These are phyloP conservation scores for Actinemys pallida DNA, from an alignment of 2,113 vertebrate genomes.

Conservation along the genomic window DNA sequence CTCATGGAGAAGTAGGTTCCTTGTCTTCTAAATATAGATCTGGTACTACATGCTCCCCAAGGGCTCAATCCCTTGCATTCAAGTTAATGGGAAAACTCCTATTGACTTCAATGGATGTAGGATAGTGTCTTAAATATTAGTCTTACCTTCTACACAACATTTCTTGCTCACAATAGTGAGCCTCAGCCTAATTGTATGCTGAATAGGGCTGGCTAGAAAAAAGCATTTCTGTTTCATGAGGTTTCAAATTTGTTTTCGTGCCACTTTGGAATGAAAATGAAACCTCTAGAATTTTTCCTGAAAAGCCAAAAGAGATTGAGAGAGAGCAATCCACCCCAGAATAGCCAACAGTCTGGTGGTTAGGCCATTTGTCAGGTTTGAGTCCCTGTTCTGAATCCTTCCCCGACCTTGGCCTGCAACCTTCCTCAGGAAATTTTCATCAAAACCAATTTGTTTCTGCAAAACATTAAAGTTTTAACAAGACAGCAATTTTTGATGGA, in stretches of 20 bases:
- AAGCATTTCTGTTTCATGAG: not conserved
- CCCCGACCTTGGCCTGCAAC: not conserved
- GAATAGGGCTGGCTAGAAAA: not conserved
- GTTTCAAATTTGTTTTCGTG: not conserved
- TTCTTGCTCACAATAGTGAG: not conserved
- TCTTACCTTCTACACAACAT: not conserved
- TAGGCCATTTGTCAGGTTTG: not conserved
- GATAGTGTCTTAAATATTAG: not conserved
- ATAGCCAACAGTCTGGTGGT: not conserved
- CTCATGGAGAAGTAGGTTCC: not conserved
- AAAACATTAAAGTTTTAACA: not conserved
- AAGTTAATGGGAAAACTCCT: not conserved
- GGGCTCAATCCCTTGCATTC: not conserved
- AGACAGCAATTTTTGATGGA: not conserved
- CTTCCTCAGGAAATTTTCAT: not conserved
- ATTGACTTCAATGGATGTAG: not conserved
- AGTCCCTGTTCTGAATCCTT: not conserved
- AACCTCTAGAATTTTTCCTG: no score
- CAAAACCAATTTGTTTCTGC: not conserved
- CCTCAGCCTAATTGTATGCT: not conserved
- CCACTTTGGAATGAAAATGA: not conserved
- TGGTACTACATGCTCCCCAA: not conserved
- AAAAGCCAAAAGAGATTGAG: no score
- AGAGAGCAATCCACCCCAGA: no score
- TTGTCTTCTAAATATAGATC: not conserved